phyloP scores from a whole-genome alignment of 2,888 invertebrate species.

The Mallateleia sp. region DNA sequence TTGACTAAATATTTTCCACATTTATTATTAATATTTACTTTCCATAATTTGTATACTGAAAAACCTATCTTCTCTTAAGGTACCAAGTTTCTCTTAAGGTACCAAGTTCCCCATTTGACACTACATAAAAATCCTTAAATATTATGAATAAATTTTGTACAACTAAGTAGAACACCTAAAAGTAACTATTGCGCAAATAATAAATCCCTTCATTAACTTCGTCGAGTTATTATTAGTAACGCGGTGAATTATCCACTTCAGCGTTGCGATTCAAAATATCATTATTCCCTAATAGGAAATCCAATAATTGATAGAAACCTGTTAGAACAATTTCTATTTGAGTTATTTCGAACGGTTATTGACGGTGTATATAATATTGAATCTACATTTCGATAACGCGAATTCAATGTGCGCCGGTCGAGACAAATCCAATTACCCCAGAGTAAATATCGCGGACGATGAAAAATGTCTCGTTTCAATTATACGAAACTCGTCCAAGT shows the following conservation, averaged over 20 bases:
- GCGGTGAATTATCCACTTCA: not conserved
- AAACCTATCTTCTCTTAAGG: too few species aligned
- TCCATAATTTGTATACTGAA: too few species aligned
- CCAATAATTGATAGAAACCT: conserved; percentile 42
- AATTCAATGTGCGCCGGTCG: not conserved
- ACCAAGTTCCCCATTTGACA: too few species aligned
- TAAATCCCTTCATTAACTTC: not conserved
- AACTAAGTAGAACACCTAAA: too few species aligned
- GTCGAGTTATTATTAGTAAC: conserved; percentile 1
- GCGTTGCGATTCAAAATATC: not conserved
- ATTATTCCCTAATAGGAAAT: conserved; percentile 34
- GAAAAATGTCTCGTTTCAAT: too few species aligned
- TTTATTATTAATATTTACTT: too few species aligned
- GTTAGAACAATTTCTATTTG: conserved; percentile 33
- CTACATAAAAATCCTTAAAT: too few species aligned
- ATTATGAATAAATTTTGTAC: too few species aligned
- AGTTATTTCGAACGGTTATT: conserved; percentile 37
- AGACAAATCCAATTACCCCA: conserved; percentile 36
- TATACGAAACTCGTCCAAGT: too few species aligned
- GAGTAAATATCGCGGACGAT: not conserved
- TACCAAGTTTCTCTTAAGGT: too few species aligned
- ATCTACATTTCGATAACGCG: conserved; percentile 3
- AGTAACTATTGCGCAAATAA: too few species aligned
- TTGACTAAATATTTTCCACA: too few species aligned
- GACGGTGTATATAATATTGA: conserved; percentile 32